Conservation (phyloP, 2,113 vertebrate genomes). For the Castor canadensis region DNA sequence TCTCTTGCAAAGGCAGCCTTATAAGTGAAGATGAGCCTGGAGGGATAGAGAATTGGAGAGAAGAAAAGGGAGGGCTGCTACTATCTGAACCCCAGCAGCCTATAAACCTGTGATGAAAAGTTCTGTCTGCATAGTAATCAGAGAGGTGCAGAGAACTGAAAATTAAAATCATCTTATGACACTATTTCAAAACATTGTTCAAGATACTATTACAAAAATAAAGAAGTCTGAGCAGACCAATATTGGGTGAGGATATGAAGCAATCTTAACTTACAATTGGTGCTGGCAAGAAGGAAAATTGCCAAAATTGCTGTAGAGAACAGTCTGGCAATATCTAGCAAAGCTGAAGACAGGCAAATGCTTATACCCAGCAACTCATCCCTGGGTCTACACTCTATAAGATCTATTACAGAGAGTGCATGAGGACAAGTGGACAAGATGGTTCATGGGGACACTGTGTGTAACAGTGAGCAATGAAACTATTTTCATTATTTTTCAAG, state of each 20-base stretch:
- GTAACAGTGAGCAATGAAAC: background rate
- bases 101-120: background rate
- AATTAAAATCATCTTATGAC: background rate
- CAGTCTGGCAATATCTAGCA: background rate
- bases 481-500: background rate
- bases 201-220: slow-evolving; percentile 1
- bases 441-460: background rate
- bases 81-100: background rate
- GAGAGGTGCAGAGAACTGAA: background rate
- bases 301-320: background rate
- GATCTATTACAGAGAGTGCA: background rate
- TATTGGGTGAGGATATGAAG: background rate
- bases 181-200: background rate
- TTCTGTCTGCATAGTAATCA: background rate
- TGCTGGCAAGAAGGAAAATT: background rate
- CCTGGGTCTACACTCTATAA: background rate
- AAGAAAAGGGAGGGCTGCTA: background rate
- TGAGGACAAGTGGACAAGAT: background rate
- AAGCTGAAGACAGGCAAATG: background rate
- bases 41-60: background rate
- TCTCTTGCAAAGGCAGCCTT: background rate
- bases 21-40: background rate
- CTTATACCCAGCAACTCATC: background rate
- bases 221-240: background rate
- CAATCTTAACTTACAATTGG: background rate